Evolutionary conservation across 2,113 vertebrate genomes (phyloP).

Genomic region (Microtus richardsoni): DNA sequence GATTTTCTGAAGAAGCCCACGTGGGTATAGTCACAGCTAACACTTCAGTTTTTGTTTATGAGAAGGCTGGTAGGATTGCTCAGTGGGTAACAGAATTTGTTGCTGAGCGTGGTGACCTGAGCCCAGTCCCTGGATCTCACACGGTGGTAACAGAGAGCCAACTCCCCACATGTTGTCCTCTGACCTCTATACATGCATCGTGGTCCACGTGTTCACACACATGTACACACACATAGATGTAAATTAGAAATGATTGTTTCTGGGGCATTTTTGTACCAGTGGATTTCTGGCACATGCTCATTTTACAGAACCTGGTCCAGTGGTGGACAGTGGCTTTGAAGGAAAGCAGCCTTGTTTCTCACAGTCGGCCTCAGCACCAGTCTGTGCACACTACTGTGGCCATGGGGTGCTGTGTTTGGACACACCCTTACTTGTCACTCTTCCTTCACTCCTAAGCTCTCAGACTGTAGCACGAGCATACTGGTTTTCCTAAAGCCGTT

Average conservation of each 20-base stretch:
- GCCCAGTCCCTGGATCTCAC: not conserved
- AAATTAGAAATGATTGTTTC: constrained; percentile 25
- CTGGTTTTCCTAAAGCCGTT: not conserved
- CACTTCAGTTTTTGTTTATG: constrained; percentile 22
- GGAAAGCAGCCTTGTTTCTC: not conserved
- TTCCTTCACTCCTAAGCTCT: not conserved
- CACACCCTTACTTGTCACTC: not conserved
- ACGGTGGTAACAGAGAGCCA: not conserved
- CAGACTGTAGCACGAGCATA: not conserved
- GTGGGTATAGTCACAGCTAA: not conserved
- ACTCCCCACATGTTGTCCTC: not conserved
- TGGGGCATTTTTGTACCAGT: constrained; percentile 10
- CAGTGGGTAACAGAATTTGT: not conserved
- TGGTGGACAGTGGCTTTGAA: not conserved
- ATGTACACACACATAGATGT: not conserved
- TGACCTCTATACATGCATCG: no score
- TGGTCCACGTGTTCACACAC: not conserved
- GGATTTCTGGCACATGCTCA: not conserved
- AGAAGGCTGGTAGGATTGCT: not conserved
- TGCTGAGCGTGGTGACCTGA: not conserved
- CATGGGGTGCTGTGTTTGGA: not conserved
- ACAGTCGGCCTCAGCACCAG: not conserved
- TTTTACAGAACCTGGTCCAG: not conserved
- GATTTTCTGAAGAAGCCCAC: not conserved
- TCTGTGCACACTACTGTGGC: not conserved